Percentiles rank a stretch among this genome's conserved stretches.
Evolutionary conservation across 92 coral and sea anemone species (phyloP).

Genomic region (Porites evermanni): DNA sequence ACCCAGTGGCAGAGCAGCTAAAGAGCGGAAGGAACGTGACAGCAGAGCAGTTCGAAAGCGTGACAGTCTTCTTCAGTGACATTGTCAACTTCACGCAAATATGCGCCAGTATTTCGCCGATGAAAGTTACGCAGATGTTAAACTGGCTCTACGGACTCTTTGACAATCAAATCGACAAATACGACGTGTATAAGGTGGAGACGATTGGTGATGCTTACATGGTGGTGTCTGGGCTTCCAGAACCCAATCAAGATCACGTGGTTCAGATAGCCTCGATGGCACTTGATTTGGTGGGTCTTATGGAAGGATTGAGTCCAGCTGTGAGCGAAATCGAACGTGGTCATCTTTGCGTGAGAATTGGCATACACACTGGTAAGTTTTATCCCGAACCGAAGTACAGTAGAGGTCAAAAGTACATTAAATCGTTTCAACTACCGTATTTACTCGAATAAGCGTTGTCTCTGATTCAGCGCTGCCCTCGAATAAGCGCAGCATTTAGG

Average conservation of each 20-base stretch:
- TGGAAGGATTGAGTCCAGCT: conserved; percentile 36
- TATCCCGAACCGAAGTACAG: no score
- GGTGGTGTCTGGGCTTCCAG: conserved; percentile 72
- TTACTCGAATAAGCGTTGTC: conserved; percentile 79
- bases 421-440: background rate
- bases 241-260: conserved; percentile 53
- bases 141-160: conserved; percentile 71
- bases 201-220: conserved; percentile 88
- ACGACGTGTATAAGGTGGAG: conserved; percentile 85
- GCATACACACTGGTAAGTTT: conserved; percentile 57
- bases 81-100: conserved; percentile 64
- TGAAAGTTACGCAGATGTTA: conserved; percentile 72
- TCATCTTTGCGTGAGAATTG: conserved; percentile 50
- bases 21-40: conserved; percentile 44
- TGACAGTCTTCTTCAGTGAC: conserved; percentile 64
- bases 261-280: conserved; percentile 53
- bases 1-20: conserved; percentile 55
- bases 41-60: conserved; percentile 63
- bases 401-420: no score
- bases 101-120: conserved; percentile 67
- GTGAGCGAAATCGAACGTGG: conserved; percentile 10
- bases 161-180: conserved; percentile 77
- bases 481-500: conserved; percentile 30
- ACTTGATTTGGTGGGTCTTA: conserved; percentile 44
- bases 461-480: conserved; percentile 64